Evolutionary conservation across 2,888 invertebrate genomes (phyloP), one percentile per base, ranked within the genome.

Genomic region (Dichetophora obliterata): DNA sequence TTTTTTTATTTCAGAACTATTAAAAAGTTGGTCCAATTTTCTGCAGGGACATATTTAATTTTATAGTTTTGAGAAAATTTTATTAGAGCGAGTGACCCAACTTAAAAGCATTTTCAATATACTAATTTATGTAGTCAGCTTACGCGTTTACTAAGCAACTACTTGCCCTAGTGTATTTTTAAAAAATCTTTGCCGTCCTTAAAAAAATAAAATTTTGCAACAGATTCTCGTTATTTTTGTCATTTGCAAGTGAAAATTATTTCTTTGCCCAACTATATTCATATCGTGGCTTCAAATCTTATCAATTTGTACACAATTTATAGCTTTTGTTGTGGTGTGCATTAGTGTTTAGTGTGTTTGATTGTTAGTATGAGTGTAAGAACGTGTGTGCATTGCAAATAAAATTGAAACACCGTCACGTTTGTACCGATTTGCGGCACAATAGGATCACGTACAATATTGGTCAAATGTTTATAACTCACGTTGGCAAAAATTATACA

Each of bases 401-500:
- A 50, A 48, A 73, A 63, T 76, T 66, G 78, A 68, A 80, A 78
- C 76, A 77, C 77, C 75, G 77, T 77, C 81, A 81, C 81, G 81
- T 81, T 72, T 73, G 71, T 76, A 69, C 75, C 70, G 78, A 78
- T 81, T 81, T 78, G 54, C 76, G 70, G 73, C 75, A 66, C 80
- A 79, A 77, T 79, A 77, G 72, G 76, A 72, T n/a, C 78, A 79
- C 80, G 80, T 80, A 68, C 77, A 75, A 79, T 77, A 80, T 80
- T 80, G 79, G 80, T 77, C 80, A 78, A 78, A 80, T 78, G 77
- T 79, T 80, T 79, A 79, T 79, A 78, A 76, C 80, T 71, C 77
- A 79, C 75, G 78, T 79, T 77, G 78, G 75, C 76, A 79, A 80
- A 80, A 75, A 79, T 71, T 79, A 50, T 77, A 79, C 57, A 37